Percentiles rank a stretch among this genome's conserved stretches.
These are phyloP conservation scores for Nothobranchius furzeri DNA, from an alignment of 2,113 vertebrate species.

Conservation along the genomic window DNA sequence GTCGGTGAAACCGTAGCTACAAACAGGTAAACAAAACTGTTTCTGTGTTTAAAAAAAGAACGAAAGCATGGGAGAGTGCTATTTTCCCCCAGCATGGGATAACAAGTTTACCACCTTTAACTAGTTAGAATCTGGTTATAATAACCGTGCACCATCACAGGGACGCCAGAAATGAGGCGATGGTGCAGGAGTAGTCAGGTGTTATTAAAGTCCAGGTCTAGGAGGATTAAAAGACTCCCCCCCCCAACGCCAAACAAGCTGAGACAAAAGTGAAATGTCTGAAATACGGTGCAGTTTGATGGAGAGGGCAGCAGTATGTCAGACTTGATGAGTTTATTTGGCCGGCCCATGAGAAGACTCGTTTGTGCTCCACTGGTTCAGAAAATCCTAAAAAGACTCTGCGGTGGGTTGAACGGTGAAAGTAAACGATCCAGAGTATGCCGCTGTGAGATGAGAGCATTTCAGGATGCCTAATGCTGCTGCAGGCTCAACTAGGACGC, in stretches of 20 bases:
- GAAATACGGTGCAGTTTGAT: constrained; percentile 10
- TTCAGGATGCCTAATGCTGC: not conserved
- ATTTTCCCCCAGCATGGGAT: too few species aligned
- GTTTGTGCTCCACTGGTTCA: constrained; percentile 3
- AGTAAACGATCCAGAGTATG: not conserved
- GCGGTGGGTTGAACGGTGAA: constrained; percentile 13
- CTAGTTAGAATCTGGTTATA: too few species aligned
- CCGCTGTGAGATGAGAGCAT: not conserved
- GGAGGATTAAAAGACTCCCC: constrained; percentile 51
- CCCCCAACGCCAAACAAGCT: constrained; percentile 7
- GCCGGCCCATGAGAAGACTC: not conserved
- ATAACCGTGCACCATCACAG: too few species aligned
- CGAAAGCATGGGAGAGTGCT: too few species aligned
- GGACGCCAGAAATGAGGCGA: too few species aligned
- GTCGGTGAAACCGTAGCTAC: too few species aligned
- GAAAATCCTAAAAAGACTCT: not conserved
- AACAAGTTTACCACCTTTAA: too few species aligned
- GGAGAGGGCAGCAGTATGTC: not conserved
- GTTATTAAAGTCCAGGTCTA: constrained; percentile 58
- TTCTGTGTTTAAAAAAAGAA: too few species aligned
- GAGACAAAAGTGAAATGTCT: constrained; percentile 23
- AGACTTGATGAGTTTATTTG: constrained; percentile 16
- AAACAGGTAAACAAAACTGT: too few species aligned
- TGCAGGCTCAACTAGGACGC: not conserved
- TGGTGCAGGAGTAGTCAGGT: constrained; percentile 23